These are phyloP conservation scores for Cephus cinctus DNA, from an alignment of 1,140 invertebrate genomes.

Conservation along the genomic window DNA sequence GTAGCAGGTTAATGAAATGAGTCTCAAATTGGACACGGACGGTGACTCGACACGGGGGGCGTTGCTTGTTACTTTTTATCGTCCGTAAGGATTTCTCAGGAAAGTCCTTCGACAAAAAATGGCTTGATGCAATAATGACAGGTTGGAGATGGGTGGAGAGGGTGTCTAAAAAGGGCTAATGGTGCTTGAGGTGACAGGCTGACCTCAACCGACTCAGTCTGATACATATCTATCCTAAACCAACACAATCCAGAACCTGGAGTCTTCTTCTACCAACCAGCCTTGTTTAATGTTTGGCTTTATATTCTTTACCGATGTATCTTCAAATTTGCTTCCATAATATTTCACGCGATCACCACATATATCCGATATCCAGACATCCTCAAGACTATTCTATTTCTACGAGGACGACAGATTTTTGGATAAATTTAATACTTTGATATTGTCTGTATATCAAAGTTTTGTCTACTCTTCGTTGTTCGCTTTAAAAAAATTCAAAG, in stretches of 20 bases:
- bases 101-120: slow-evolving; percentile 19
- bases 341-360: too few relatives aligned
- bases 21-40: not conserved
- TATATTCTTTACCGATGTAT: slow-evolving; percentile 27
- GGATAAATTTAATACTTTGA: too few relatives aligned
- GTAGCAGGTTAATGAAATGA: too few relatives aligned
- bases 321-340: slow-evolving; percentile 1
- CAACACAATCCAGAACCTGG: slow-evolving; percentile 36
- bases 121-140: slow-evolving; percentile 43
- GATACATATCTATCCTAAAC: slow-evolving; percentile 57
- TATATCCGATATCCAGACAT: too few relatives aligned
- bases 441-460: too few relatives aligned
- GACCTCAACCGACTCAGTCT: slow-evolving; percentile 40
- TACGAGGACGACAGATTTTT: not conserved
- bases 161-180: slow-evolving; percentile 48
- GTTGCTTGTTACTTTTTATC: not conserved
- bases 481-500: too few relatives aligned
- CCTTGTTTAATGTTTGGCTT: slow-evolving; percentile 32
- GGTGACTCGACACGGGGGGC: not conserved
- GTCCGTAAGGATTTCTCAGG: slow-evolving; percentile 20
- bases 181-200: slow-evolving; percentile 51
- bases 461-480: too few relatives aligned
- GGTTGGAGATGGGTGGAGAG: slow-evolving; percentile 36
- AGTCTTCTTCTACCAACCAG: slow-evolving; percentile 4
- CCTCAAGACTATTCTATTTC: too few relatives aligned